These are phyloP conservation scores for Drosophila willistoni DNA, from an alignment of 1,140 invertebrate species.

Conservation along the genomic window DNA sequence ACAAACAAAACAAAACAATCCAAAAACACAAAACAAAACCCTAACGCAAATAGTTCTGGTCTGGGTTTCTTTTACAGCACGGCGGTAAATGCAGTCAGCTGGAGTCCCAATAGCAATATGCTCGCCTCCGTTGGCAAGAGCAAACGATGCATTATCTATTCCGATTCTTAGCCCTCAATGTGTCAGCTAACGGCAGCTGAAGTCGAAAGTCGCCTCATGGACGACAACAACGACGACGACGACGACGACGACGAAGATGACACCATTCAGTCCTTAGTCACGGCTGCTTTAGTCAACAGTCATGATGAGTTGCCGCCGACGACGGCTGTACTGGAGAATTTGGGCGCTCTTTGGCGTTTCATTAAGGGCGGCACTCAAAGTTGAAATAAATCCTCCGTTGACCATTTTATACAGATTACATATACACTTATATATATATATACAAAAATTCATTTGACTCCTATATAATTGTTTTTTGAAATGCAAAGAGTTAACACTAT, in stretches of 20 bases:
- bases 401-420: slow-evolving; percentile 10
- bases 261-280: slow-evolving; percentile 28
- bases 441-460: slow-evolving; percentile 9
- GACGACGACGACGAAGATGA: slow-evolving; percentile 8
- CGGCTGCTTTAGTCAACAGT: slow-evolving; percentile 10
- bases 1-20: neutral
- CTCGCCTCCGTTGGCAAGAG: slow-evolving; percentile 94
- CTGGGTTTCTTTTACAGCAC: slow-evolving; percentile 86
- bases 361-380: slow-evolving; percentile 14
- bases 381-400: slow-evolving; percentile 19
- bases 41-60: slow-evolving; percentile 61
- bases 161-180: slow-evolving; percentile 84
- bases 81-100: slow-evolving; percentile 94
- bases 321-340: neutral
- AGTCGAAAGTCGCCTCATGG: slow-evolving; percentile 38
- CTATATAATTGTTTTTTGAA: slow-evolving; percentile 11
- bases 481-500: slow-evolving; percentile 9
- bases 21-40: neutral
- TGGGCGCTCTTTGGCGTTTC: slow-evolving; percentile 6
- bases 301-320: slow-evolving; percentile 3
- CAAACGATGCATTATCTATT: slow-evolving; percentile 94
- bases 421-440: neutral
- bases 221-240: slow-evolving; percentile 31
- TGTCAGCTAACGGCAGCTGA: slow-evolving; percentile 29
- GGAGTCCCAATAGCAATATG: slow-evolving; percentile 93